Conservation (phyloP, 1,140 invertebrate species). For the Acromyrmex echinatior region DNA sequence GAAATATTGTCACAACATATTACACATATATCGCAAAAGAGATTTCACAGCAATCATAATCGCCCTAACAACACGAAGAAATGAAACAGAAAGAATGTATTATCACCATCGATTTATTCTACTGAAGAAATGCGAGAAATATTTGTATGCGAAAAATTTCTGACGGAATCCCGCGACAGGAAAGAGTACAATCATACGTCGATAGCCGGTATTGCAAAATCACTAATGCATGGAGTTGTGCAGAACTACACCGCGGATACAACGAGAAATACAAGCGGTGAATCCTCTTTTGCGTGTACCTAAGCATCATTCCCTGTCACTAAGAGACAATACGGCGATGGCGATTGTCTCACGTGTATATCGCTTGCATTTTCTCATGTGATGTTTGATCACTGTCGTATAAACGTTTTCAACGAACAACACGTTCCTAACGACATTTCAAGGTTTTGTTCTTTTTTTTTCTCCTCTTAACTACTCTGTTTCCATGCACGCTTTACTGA, state of each 20-base stretch:
- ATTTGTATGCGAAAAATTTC: neutral
- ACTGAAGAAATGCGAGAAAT: neutral
- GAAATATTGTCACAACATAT: neutral
- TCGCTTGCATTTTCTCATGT: slow-evolving; percentile 42
- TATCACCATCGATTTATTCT: neutral
- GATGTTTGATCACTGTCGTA: slow-evolving; percentile 18
- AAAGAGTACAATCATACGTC: slow-evolving; percentile 28
- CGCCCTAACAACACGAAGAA: neutral
- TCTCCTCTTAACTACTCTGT: neutral
- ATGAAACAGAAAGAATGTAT: too few species aligned
- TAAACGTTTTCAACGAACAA: slow-evolving; percentile 57
- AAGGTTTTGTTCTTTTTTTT: slow-evolving; percentile 34
- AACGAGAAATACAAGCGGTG: neutral
- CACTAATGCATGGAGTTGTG: slow-evolving; percentile 34
- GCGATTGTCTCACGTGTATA: slow-evolving; percentile 43
- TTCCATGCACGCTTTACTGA: slow-evolving; percentile 39
- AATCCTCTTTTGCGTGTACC: neutral
- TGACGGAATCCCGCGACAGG: slow-evolving; percentile 15
- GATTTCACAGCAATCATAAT: neutral
- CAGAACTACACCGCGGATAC: neutral
- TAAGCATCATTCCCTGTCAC: slow-evolving; percentile 65
- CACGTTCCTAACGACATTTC: slow-evolving; percentile 50
- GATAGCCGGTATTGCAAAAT: slow-evolving; percentile 65
- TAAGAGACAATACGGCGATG: slow-evolving; percentile 68
- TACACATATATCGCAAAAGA: neutral